Base-by-base conservation (phyloP, 1,140 invertebrate genomes). In the Drosophila sulfurigaster region DNA sequence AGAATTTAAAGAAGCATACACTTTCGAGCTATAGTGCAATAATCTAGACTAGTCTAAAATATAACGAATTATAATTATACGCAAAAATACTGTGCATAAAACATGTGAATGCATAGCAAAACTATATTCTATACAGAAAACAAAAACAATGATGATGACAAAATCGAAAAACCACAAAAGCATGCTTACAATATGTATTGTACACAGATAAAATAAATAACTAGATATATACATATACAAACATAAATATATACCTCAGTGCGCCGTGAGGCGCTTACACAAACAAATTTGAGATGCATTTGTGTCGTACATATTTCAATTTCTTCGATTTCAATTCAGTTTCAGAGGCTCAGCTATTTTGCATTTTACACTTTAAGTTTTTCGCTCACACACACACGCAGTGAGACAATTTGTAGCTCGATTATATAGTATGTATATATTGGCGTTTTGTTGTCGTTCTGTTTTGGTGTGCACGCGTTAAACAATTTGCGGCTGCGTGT, bases 1-100 rank as follows among this genome's bases (percentile, higher is more conserved):
- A 62, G 41, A 69, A 69, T 56, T 48, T 60, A 32, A 41, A 25
- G 20, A 4, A 69, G 65, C 65, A 56, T 59, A 28, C 15, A 64
- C 68, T 75, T 52, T 46, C 20, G 45, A 72, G 75, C 71, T 62
- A 67, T 87, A 86, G 82, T 86, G 82, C 82, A 86, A 86, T 86
- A 86, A 56, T 62, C 13, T 56, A 69, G 15, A 10, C 30, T 25
- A 52, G 43, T 54, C 30, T 46, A 49, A 54, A 52, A 32, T 54
- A 63, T 54, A 30, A 52, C 66, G 51, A 60, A 64, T 71, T 65
- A 41, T 20, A 15, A 69, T 64, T 73, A 52, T 67, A 49, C 32
- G 49, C 11, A 48, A 58, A 57, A 75, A 79, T 79, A 88, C 79
- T 88, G 80, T 88, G 73, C 80, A 88, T 82, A 79, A 82, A 82